Evolutionary conservation across 1,140 invertebrate genomes (phyloP).

Genomic region (Yoshiicerus persimilis): DNA sequence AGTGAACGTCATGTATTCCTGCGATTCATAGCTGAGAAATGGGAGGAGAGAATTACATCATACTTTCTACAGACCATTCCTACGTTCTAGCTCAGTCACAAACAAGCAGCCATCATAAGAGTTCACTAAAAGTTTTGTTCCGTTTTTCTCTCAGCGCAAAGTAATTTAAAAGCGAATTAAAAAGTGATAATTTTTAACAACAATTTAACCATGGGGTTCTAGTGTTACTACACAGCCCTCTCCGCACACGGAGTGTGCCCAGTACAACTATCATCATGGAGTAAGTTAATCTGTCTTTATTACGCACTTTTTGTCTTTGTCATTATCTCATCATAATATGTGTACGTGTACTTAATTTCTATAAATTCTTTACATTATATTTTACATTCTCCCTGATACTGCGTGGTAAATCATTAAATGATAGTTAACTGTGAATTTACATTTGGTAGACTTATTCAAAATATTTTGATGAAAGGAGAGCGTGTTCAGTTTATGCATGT

Average conservation of each 20-base stretch:
- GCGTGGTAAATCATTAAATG: too few species aligned
- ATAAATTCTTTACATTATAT: too few species aligned
- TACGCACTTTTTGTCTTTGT: neutral
- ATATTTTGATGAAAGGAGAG: too few species aligned
- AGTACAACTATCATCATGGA: constrained; percentile 38
- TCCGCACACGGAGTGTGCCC: constrained; percentile 29
- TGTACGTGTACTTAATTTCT: too few species aligned
- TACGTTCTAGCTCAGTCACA: neutral
- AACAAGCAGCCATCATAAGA: constrained; percentile 14
- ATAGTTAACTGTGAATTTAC: too few species aligned
- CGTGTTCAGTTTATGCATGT: too few species aligned
- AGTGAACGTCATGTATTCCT: neutral
- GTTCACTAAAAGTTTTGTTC: neutral
- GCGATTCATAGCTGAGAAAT: neutral
- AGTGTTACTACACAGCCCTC: constrained; percentile 9
- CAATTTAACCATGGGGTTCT: constrained; percentile 32
- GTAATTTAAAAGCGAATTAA: neutral
- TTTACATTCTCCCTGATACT: too few species aligned
- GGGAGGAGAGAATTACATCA: constrained; percentile 17
- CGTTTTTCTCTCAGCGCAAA: neutral
- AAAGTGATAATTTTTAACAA: neutral
- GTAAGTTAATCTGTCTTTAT: constrained; percentile 8
- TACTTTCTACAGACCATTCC: neutral
- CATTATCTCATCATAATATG: neutral
- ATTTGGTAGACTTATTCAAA: too few species aligned